Evolutionary conservation across 2,888 invertebrate species (phyloP).

Genomic region (Mythimna loreyi): DNA sequence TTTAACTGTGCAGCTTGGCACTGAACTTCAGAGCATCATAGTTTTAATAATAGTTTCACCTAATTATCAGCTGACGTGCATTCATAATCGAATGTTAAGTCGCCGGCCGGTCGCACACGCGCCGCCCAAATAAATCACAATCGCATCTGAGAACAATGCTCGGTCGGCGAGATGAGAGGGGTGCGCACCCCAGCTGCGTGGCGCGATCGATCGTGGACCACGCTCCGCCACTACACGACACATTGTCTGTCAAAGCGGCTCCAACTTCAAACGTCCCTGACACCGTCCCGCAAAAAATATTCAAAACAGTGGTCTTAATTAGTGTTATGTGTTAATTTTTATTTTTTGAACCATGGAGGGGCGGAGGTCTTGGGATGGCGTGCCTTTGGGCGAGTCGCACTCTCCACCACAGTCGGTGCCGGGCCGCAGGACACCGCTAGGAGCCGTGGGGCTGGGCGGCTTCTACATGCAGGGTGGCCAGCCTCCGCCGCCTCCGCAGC

Average conservation of each 20-base stretch:
- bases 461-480: slow-evolving; percentile 95
- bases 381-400: slow-evolving; percentile 86
- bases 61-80: slow-evolving; percentile 70
- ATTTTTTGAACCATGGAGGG: slow-evolving; percentile 83
- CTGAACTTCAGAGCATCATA: slow-evolving; percentile 34
- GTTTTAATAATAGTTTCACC: slow-evolving; percentile 50
- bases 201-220: slow-evolving; percentile 89
- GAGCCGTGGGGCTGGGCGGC: slow-evolving; percentile 96
- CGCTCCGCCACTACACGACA: slow-evolving; percentile 73
- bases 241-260: slow-evolving; percentile 83
- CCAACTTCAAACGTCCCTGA: slow-evolving; percentile 71
- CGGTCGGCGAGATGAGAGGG: slow-evolving; percentile 82
- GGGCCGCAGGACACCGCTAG: slow-evolving; percentile 94
- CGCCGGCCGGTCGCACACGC: slow-evolving; percentile 74
- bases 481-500: slow-evolving; percentile 89
- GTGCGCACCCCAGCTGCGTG: slow-evolving; percentile 90
- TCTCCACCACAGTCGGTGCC: slow-evolving; percentile 92
- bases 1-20: slow-evolving; percentile 19
- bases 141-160: slow-evolving; percentile 86
- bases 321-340: slow-evolving; percentile 80
- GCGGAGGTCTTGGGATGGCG: slow-evolving; percentile 88
- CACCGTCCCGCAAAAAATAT: slow-evolving; percentile 62
- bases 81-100: slow-evolving; percentile 68
- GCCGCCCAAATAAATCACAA: slow-evolving; percentile 81
- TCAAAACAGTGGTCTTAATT: slow-evolving; percentile 65